Base-by-base conservation (phyloP, 2,888 invertebrate genomes). In the Himalopsyche tibetana region DNA sequence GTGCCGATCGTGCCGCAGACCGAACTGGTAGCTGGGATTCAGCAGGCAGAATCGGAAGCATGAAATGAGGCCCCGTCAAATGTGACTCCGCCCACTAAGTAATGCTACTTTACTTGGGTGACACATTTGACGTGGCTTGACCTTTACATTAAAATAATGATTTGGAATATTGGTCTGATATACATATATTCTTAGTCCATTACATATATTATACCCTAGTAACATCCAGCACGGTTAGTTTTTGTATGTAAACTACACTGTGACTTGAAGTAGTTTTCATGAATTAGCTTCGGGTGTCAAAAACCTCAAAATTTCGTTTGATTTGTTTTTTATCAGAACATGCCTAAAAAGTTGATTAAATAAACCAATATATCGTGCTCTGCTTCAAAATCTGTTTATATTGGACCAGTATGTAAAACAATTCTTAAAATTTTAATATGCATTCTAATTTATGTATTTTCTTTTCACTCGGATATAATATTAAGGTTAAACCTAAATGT, bases 1-100 rank as follows among this genome's bases (percentile, higher is more conserved):
- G 97, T 99, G 89, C 99, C 99, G 85, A 99, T 99, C 28, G 80
- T 82, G 38, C 82, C 82, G 12, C 55, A 83, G 79, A 45, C 79
- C 51, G 79, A 45, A 15, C 5, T 74, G 45, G 38, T 83, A 81
- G 82, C 56, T 45, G 80, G 12, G 82, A 83, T 11, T 63, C 84
- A 63, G 55, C 84, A n/a, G n/a, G 92, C 92, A 88, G 93, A 93
- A 91, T 93, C 93, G 6, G 93, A 93, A 91, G 93, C 93, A 90
- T 93, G 91, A 92, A 88, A 86, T 55, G 88, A 88, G 86, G 87
- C 87, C 84, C 82, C 84, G 87, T 84, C 88, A 79, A 88, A 85
- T 86, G 87, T 80, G 69, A 74, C 88, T 55, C 55, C 87, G n/a
- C 85, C 87, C 85, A 86, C 81, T 79, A 88, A 88, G 83, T 88